These are phyloP conservation scores for Mastomys coucha DNA, from an alignment of 2,113 vertebrate genomes.

Conservation along the genomic window DNA sequence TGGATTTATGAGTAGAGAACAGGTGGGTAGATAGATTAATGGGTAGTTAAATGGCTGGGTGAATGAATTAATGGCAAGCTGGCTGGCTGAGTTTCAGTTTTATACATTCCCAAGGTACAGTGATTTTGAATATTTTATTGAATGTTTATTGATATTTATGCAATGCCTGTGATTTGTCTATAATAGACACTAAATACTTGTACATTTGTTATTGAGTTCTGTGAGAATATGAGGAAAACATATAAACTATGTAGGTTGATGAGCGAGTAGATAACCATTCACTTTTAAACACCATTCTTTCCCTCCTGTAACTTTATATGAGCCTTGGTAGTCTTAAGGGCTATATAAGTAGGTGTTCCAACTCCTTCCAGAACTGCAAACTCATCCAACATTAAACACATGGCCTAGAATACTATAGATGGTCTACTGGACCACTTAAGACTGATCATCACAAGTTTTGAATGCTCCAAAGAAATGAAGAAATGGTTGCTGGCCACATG, in stretches of 20 bases:
- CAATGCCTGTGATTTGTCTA: background rate
- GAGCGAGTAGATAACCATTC: background rate
- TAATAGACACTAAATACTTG: slow-evolving; percentile 13
- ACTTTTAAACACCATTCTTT: background rate
- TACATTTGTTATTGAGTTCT: background rate
- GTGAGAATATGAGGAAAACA: background rate
- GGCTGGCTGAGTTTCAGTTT: background rate
- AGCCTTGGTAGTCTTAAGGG: background rate
- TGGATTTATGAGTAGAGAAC: background rate
- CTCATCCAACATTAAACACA: background rate
- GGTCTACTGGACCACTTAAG: background rate
- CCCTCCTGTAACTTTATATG: background rate
- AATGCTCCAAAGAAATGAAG: slow-evolving; percentile 5
- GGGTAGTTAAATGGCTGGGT: background rate
- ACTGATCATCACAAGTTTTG: background rate
- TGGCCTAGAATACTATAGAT: too few relatives aligned
- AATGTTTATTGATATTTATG: background rate
- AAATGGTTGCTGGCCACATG: background rate
- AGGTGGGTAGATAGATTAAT: background rate
- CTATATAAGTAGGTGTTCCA: background rate
- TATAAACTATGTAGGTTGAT: background rate
- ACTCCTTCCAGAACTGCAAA: background rate
- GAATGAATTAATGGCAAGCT: background rate
- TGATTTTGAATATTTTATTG: background rate
- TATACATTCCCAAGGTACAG: background rate